These are phyloP conservation scores for Polyommatus icarus DNA, from an alignment of 2,888 invertebrate genomes.

Conservation along the genomic window DNA sequence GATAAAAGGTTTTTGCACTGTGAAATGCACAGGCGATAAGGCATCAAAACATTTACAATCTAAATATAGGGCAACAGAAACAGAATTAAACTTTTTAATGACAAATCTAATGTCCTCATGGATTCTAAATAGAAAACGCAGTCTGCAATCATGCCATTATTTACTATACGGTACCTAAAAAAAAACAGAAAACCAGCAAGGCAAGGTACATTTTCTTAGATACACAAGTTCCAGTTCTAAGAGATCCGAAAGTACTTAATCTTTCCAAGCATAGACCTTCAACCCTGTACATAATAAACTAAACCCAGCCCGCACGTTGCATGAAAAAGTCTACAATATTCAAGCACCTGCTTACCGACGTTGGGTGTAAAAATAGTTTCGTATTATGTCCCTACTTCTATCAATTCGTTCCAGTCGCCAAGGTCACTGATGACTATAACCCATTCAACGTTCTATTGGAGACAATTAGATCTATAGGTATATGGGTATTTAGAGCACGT, in stretches of 20 bases:
- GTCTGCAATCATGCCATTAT: not conserved
- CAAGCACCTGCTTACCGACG: not conserved
- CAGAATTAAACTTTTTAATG: not conserved
- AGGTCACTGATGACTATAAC: conserved; percentile 61
- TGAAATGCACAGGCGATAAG: not conserved
- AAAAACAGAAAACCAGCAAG: not conserved
- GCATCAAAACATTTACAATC: not conserved
- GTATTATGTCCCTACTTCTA: conserved; percentile 15
- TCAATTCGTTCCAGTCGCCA: conserved; percentile 66
- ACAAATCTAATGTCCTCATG: not conserved
- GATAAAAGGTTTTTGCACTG: conserved; percentile 27
- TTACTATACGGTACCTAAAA: not conserved
- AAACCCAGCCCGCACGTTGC: not conserved
- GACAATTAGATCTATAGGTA: conserved; percentile 50
- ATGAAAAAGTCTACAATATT: conserved; percentile 7
- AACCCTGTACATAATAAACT: not conserved
- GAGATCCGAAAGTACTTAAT: no score
- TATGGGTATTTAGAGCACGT: conserved; percentile 31
- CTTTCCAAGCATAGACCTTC: not conserved
- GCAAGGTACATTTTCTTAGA: not conserved
- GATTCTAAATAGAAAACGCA: not conserved
- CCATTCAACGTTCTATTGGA: conserved; percentile 52
- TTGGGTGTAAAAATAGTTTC: conserved; percentile 4
- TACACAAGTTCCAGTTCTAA: not conserved
- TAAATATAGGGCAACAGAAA: not conserved